Evolutionary conservation across 2,888 invertebrate genomes (phyloP).

Genomic region (Tipula unca): DNA sequence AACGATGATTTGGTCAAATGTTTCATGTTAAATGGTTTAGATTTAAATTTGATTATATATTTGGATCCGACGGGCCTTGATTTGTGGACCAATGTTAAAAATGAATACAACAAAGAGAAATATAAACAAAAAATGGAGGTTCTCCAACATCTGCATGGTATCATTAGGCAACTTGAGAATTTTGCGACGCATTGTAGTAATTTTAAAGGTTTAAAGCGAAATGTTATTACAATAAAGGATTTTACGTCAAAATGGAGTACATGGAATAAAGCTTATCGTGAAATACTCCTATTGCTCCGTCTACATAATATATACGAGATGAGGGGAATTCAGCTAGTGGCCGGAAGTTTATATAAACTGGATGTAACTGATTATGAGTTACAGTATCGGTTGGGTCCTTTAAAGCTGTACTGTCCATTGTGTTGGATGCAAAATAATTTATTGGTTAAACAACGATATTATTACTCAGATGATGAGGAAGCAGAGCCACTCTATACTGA

Average conservation of each 20-base stretch:
- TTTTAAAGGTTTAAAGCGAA: not conserved
- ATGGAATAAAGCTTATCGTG: not conserved
- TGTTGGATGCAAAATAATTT: not conserved
- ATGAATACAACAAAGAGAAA: not conserved
- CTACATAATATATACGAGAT: not conserved
- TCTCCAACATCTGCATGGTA: not conserved
- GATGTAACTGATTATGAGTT: not conserved
- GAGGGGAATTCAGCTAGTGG: not conserved
- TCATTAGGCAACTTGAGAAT: not conserved
- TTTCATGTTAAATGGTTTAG: not conserved
- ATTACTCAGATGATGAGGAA: not conserved
- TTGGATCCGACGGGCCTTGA: not conserved
- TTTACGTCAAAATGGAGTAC: not conserved
- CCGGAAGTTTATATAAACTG: not conserved
- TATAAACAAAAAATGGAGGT: not conserved
- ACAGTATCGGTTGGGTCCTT: not conserved
- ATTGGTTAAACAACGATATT: not conserved
- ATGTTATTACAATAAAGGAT: not conserved
- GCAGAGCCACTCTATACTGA: not conserved
- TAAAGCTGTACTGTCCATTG: not conserved
- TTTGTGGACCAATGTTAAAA: not conserved
- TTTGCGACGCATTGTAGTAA: not conserved
- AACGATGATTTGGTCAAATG: not conserved
- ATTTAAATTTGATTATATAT: not conserved
- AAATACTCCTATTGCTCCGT: not conserved